phyloP scores from a whole-genome alignment of 2,888 invertebrate genomes.

The Dastarcus helophoroides region DNA sequence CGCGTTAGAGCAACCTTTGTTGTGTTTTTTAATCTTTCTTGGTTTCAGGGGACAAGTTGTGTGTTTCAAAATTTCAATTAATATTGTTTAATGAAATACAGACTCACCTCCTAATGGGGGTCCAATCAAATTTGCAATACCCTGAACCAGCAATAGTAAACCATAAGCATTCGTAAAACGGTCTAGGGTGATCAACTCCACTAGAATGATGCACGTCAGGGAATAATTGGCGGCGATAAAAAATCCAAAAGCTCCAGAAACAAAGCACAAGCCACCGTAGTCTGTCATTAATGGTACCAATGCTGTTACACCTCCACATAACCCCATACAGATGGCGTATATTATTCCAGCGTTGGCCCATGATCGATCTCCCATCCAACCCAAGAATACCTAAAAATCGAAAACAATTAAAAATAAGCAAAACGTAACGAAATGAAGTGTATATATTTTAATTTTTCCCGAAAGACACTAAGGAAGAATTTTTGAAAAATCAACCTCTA shows the following conservation, averaged over 20 bases:
- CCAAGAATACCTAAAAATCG: constrained; percentile 76
- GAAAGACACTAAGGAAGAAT: no score
- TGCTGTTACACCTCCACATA: constrained; percentile 56
- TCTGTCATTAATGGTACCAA: constrained; percentile 49
- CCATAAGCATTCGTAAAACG: constrained; percentile 89
- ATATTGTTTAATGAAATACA: no score
- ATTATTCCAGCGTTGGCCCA: constrained; percentile 67
- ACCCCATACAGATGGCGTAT: constrained; percentile 69
- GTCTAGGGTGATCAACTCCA: constrained; percentile 80
- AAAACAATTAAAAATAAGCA: no score
- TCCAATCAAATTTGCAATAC: constrained; percentile 79
- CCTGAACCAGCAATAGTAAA: constrained; percentile 74
- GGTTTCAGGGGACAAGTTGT: no score
- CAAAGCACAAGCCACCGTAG: constrained; percentile 49
- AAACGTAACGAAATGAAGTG: no score
- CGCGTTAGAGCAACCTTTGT: no score
- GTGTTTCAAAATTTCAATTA: no score
- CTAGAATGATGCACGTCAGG: constrained; percentile 79
- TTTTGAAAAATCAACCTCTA: no score
- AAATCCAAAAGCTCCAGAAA: constrained; percentile 74
- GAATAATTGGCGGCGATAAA: constrained; percentile 89
- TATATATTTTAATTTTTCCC: no score
- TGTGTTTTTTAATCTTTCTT: no score
- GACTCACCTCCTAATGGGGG: constrained; percentile 76
- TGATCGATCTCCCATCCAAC: constrained; percentile 76